Conservation (phyloP, 2,888 invertebrate genomes). For the Entomobrya multifasciata region DNA sequence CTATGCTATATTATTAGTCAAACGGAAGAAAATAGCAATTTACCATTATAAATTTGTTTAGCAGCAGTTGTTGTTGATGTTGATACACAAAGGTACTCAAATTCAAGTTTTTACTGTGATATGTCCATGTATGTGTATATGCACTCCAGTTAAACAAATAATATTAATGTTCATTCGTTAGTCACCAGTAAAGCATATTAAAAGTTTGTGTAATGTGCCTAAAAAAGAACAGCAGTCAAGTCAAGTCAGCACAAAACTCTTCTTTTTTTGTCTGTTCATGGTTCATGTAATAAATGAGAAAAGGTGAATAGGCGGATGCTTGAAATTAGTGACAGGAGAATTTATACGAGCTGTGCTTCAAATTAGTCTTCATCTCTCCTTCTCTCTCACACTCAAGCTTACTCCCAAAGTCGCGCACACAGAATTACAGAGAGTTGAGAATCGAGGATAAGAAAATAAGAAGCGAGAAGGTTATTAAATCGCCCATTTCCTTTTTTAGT, state of each 20-base stretch:
- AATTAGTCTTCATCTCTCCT: slow-evolving; percentile 70
- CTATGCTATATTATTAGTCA: slow-evolving; percentile 37
- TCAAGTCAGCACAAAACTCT: background rate
- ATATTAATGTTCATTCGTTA: slow-evolving; percentile 24
- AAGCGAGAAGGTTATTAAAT: slow-evolving; percentile 67
- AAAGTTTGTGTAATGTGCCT: slow-evolving; percentile 23
- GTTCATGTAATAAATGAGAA: slow-evolving; percentile 13
- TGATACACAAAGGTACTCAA: background rate
- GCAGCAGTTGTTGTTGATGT: background rate
- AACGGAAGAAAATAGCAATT: slow-evolving; percentile 54
- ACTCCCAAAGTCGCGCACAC: background rate
- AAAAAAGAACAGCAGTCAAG: background rate
- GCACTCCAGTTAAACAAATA: slow-evolving; percentile 11
- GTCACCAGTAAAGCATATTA: background rate
- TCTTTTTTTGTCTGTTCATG: background rate
- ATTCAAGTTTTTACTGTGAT: background rate
- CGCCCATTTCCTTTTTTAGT: slow-evolving; percentile 74
- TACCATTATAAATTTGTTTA: slow-evolving; percentile 16
- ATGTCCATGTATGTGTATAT: background rate
- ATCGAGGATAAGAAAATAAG: slow-evolving; percentile 1
- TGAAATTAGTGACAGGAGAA: slow-evolving; percentile 74
- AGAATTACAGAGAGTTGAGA: background rate
- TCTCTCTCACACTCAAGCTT: slow-evolving; percentile 25
- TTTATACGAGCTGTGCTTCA: slow-evolving; percentile 71
- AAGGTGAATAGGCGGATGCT: slow-evolving; percentile 74